Evolutionary conservation across 2,888 invertebrate genomes (phyloP).

Genomic region (Bombyx huttoni): DNA sequence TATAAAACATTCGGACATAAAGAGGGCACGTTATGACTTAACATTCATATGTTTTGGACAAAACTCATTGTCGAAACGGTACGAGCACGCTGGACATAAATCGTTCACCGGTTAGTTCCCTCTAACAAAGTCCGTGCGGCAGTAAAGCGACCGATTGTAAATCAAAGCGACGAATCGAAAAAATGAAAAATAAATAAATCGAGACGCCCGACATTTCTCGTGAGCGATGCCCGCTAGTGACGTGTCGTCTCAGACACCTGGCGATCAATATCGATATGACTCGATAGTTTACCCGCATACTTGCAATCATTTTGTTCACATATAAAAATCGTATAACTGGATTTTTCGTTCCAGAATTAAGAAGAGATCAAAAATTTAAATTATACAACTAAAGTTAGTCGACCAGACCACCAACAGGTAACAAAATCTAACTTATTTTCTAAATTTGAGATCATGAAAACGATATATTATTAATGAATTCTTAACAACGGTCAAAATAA

Average conservation of each 20-base stretch:
- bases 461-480: conserved; percentile 13
- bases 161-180: conserved; percentile 64
- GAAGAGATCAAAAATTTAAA: neutral
- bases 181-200: conserved; percentile 48
- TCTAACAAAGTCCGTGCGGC: conserved; percentile 63
- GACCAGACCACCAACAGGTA: neutral
- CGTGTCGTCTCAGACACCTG: conserved; percentile 11
- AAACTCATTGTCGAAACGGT: conserved; percentile 43
- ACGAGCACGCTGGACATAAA: conserved; percentile 42
- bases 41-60: conserved; percentile 58
- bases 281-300: neutral
- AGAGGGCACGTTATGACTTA: conserved; percentile 44
- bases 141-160: conserved; percentile 65
- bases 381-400: neutral
- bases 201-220: conserved; percentile 44
- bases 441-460: conserved; percentile 7
- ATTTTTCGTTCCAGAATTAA: too few relatives aligned
- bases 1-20: conserved; percentile 23
- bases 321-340: too few relatives aligned
- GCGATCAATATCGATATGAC: neutral
- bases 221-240: conserved; percentile 35
- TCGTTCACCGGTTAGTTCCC: conserved; percentile 55
- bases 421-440: neutral
- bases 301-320: too few relatives aligned
- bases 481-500: conserved; percentile 12